A percentile compares a stretch with the other conserved stretches of the same genome.
Evolutionary conservation across 2,797 vertebrate genomes (phyloP).

Genomic region (Pangasius macronema): DNA sequence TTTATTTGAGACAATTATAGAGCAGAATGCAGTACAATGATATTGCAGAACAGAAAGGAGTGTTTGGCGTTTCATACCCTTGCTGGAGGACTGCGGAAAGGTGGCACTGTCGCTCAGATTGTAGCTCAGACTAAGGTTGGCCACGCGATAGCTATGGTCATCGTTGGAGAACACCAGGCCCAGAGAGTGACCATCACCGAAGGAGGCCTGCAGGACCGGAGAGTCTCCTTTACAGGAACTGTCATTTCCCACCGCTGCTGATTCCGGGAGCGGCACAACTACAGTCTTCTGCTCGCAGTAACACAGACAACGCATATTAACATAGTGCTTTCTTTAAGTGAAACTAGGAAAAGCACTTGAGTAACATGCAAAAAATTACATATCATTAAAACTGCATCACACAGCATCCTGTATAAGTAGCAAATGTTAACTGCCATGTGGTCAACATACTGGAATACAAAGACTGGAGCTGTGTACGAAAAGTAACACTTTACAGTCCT

Average conservation of each 20-base stretch:
- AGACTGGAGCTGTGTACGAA: not conserved
- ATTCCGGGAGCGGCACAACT: slow-evolving; percentile 72
- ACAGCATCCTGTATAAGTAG: not conserved
- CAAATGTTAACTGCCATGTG: not conserved
- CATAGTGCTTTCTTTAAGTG: too few species aligned
- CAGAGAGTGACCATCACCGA: slow-evolving; percentile 77
- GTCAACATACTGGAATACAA: not conserved
- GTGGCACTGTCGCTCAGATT: slow-evolving; percentile 80
- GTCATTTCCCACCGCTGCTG: slow-evolving; percentile 65
- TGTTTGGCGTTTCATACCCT: slow-evolving; percentile 69
- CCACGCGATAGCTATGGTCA: slow-evolving; percentile 72
- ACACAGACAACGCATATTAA: not conserved
- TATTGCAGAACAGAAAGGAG: not conserved
- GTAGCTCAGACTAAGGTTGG: slow-evolving; percentile 77
- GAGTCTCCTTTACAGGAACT: slow-evolving; percentile 79
- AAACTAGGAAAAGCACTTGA: not conserved
- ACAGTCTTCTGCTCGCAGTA: slow-evolving; percentile 62
- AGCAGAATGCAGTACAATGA: not conserved
- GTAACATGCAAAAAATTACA: not conserved
- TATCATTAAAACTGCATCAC: not conserved
- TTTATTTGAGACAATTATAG: not conserved
- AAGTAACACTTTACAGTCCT: not conserved
- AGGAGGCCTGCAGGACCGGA: slow-evolving; percentile 72
- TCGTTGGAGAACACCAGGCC: slow-evolving; percentile 78
- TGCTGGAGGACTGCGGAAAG: slow-evolving; percentile 77